Evolutionary conservation across 1,140 invertebrate genomes (phyloP).

Genomic region (Euwallacea fornicatus): DNA sequence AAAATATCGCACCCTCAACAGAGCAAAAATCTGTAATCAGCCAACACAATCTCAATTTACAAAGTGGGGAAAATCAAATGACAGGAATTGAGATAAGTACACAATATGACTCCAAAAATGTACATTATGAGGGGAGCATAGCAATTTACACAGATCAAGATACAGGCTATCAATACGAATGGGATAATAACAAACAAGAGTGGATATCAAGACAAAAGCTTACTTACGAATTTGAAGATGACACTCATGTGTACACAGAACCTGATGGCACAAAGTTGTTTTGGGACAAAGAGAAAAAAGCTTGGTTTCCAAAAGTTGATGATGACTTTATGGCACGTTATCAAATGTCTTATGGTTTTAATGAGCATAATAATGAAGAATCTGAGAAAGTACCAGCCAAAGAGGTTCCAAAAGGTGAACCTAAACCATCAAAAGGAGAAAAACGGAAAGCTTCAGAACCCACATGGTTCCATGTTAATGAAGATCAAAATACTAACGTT

Average conservation of each 20-base stretch:
- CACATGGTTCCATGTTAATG: slow-evolving; percentile 92
- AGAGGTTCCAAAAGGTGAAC: slow-evolving; percentile 11
- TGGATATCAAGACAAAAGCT: slow-evolving; percentile 58
- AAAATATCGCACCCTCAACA: too few species aligned
- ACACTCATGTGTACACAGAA: slow-evolving; percentile 81
- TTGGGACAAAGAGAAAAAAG: slow-evolving; percentile 87
- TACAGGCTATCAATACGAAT: slow-evolving; percentile 67
- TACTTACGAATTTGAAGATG: slow-evolving; percentile 73
- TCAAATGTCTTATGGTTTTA: slow-evolving; percentile 93
- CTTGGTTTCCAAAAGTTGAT: slow-evolving; percentile 97
- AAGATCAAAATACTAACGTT: slow-evolving; percentile 94
- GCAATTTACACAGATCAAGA: slow-evolving; percentile 75
- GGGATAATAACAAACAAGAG: slow-evolving; percentile 62
- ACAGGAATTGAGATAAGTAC: neutral
- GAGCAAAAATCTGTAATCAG: too few species aligned
- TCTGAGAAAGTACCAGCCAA: slow-evolving; percentile 49
- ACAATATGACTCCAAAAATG: slow-evolving; percentile 57
- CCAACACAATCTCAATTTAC: too few species aligned
- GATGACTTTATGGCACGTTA: slow-evolving; percentile 96
- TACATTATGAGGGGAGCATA: slow-evolving; percentile 67
- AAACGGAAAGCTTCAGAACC: slow-evolving; percentile 58
- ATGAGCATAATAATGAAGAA: slow-evolving; percentile 55
- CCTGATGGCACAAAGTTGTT: slow-evolving; percentile 87
- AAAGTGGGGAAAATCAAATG: too few species aligned
- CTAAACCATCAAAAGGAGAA: slow-evolving; percentile 36